Evolutionary conservation across 2,888 invertebrate genomes (phyloP), one percentile per base, ranked within the genome.

Genomic region (Pherbina coryleti): DNA sequence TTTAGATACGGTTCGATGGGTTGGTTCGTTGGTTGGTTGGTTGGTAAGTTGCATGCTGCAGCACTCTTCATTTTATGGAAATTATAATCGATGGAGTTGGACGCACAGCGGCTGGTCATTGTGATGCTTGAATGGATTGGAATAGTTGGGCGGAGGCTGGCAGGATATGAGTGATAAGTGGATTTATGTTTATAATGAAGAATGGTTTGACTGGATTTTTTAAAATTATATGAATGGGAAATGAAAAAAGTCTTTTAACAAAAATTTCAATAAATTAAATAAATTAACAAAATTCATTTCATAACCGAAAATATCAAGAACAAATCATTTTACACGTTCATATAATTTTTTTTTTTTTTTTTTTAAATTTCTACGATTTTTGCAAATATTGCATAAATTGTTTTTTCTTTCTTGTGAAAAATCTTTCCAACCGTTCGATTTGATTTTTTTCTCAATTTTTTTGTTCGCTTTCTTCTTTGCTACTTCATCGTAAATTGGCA

Each of bases 341-440:
- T 51, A 51, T 17, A 51, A 51, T 2, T 51, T 81, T 80, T 79
- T 78, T 79, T 80, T 77, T 73, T 76, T 51, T 77, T 76, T 78
- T 34, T 78, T 75, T 77, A 3, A 31, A 31, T 4, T 31, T 37
- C 7, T 37, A 37, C 7, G 7, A 7, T 37, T 37, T 37, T 37
- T 37, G 37, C 37, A 37, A 37, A 8, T 37, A 31, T 37, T 37
- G 8, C 8, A 8, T 8, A 37, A 37, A 37, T 37, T 37, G 37
- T 8, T 37, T 37, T 5, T 7, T 37, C 8, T 8, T 8, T 7
- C 1, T 1, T 8, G 8, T 37, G 37, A 8, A 7, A 7, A 7
- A 37, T 37, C 80, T 79, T 78, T 79, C 80, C 81, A 78, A n/a
- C n/a, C n/a, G n/a, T n/a, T n/a, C n/a, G n/a, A n/a, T n/a, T 73